These are phyloP conservation scores for Eupithecia vulgata DNA, from an alignment of 2,888 invertebrate species.

Conservation along the genomic window DNA sequence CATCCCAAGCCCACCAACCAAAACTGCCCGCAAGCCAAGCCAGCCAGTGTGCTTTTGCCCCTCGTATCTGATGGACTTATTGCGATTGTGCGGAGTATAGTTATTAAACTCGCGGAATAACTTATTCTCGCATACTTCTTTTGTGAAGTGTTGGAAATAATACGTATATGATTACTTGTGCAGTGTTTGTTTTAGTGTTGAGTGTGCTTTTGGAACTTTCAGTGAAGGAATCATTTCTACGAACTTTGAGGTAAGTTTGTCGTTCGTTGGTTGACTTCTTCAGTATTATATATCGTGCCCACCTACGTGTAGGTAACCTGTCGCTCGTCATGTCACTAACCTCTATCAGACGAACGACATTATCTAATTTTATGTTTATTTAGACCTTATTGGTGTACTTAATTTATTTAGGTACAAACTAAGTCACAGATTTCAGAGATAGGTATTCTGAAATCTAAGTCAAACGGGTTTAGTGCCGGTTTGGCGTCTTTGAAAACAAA, in stretches of 20 bases:
- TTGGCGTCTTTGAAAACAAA: no score
- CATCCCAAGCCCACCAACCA: neutral
- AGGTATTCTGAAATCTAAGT: no score
- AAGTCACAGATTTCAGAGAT: no score
- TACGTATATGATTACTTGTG: conserved; percentile 42
- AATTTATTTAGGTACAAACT: no score
- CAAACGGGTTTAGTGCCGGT: no score
- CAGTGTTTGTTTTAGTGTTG: conserved; percentile 58
- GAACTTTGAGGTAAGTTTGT: conserved; percentile 66
- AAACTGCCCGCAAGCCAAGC: neutral
- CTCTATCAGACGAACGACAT: conserved; percentile 58
- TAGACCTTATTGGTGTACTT: no score
- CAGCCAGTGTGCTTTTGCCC: conserved; percentile 69
- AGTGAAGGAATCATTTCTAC: conserved; percentile 50
- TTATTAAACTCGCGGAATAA: conserved; percentile 71
- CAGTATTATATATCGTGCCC: no score
- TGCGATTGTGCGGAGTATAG: conserved; percentile 48
- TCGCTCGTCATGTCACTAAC: conserved; percentile 78
- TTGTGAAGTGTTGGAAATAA: conserved; percentile 59
- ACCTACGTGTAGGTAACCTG: conserved; percentile 72
- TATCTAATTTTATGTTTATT: conserved; percentile 16
- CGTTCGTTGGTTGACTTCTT: conserved; percentile 55
- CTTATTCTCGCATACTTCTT: conserved; percentile 65
- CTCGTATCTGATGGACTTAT: conserved; percentile 54
- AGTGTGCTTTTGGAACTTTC: conserved; percentile 49